A percentile compares a stretch with the other conserved stretches of the same genome.
Evolutionary conservation across 2,888 invertebrate genomes (phyloP).

Genomic region (Oxystoma pomonae): DNA sequence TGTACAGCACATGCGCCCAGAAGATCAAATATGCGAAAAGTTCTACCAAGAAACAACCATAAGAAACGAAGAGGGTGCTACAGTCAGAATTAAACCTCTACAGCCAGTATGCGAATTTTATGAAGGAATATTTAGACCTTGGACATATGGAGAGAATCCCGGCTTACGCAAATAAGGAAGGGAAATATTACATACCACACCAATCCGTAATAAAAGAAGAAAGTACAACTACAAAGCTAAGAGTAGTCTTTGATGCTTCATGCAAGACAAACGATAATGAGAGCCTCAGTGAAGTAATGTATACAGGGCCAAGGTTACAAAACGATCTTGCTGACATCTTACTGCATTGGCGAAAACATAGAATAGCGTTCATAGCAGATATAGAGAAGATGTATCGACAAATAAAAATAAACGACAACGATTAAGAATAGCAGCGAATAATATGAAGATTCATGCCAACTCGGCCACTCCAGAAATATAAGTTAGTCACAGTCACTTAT

Average conservation of each 20-base stretch:
- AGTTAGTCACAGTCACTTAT: neutral
- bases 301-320: conserved; percentile 23
- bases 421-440: neutral
- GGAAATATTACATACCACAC: conserved; percentile 25
- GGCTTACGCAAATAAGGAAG: neutral
- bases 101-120: conserved; percentile 16
- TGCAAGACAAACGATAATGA: conserved; percentile 16
- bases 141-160: conserved; percentile 17
- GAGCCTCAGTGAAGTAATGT: conserved; percentile 19
- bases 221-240: conserved; percentile 6
- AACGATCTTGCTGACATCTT: conserved; percentile 27
- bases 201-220: conserved; percentile 19
- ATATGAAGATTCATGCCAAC: neutral
- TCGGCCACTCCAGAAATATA: conserved; percentile 2
- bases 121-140: conserved; percentile 14
- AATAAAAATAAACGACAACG: neutral
- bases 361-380: conserved; percentile 23
- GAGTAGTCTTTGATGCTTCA: conserved; percentile 26
- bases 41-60: neutral
- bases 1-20: too few relatives aligned
- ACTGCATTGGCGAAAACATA: conserved; percentile 25
- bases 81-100: neutral
- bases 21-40: conserved; percentile 1
- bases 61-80: neutral
- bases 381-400: neutral